Conservation (phyloP, 92 coral and sea anemone genomes). For the Epizoanthus scotinus region DNA sequence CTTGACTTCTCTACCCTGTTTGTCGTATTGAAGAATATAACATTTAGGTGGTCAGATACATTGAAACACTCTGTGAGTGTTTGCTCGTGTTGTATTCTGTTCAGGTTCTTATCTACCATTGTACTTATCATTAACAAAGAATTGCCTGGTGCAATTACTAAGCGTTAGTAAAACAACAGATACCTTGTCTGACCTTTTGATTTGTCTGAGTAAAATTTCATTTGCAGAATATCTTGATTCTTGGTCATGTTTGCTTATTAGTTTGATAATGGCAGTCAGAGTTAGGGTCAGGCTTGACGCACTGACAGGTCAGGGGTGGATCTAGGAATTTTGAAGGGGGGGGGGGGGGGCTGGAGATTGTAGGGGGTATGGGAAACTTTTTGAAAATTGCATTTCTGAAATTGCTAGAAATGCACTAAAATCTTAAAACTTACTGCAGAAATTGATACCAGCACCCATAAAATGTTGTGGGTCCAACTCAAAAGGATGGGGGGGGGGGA, state of each 20-base stretch:
- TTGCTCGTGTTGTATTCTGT: not conserved
- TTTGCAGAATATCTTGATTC: not conserved
- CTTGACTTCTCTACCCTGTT: not conserved
- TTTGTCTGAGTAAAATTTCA: conserved; percentile 5
- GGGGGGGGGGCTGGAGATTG: too few species aligned
- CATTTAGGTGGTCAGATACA: not conserved
- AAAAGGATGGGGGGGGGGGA: too few species aligned
- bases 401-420: too few species aligned
- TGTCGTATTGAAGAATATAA: not conserved
- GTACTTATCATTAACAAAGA: not conserved
- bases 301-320: too few species aligned
- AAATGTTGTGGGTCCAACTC: too few species aligned
- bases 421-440: too few species aligned
- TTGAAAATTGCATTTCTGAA: too few species aligned
- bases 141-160: conserved; percentile 41
- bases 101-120: not conserved
- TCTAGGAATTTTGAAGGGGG: too few species aligned
- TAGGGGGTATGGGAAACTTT: too few species aligned
- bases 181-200: not conserved
- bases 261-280: not conserved
- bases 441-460: too few species aligned
- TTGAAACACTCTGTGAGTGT: conserved; percentile 37
- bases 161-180: not conserved
- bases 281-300: too few species aligned
- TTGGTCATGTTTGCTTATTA: not conserved